phyloP scores from a whole-genome alignment of 2,113 vertebrate genomes.

The Nicator chloris region DNA sequence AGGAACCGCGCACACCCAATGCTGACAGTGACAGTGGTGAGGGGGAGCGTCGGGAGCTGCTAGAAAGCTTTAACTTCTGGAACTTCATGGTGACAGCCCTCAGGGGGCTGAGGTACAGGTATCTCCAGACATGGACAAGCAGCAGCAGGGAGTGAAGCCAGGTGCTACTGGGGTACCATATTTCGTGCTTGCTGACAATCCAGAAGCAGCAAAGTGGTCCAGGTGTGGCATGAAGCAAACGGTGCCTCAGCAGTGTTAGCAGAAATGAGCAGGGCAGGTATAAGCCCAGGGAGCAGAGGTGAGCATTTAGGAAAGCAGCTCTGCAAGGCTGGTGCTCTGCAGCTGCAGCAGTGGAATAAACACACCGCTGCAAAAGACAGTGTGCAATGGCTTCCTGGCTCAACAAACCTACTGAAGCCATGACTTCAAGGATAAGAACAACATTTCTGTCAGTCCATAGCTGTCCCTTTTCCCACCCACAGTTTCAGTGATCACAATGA shows the following conservation, averaged over 20 bases:
- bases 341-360: background rate
- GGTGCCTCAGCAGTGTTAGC: background rate
- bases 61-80: background rate
- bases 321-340: background rate
- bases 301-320: background rate
- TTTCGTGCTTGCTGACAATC: background rate
- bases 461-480: background rate
- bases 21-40: background rate
- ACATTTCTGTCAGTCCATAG: background rate
- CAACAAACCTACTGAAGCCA: background rate
- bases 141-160: background rate
- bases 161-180: fast-evolving
- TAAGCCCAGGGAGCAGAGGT: background rate
- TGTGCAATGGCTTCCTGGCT: background rate
- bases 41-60: background rate
- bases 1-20: background rate
- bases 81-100: background rate
- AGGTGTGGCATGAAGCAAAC: background rate
- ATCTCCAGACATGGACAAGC: fast-evolving
- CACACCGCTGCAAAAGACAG: background rate
- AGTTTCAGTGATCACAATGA: background rate
- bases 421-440: background rate
- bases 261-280: background rate
- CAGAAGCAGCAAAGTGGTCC: background rate
- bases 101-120: fast-evolving